A percentile compares a stretch with the other conserved stretches of the same genome.
These are phyloP conservation scores for Cephus nigrinus DNA, from an alignment of 2,888 invertebrate genomes.

Conservation along the genomic window DNA sequence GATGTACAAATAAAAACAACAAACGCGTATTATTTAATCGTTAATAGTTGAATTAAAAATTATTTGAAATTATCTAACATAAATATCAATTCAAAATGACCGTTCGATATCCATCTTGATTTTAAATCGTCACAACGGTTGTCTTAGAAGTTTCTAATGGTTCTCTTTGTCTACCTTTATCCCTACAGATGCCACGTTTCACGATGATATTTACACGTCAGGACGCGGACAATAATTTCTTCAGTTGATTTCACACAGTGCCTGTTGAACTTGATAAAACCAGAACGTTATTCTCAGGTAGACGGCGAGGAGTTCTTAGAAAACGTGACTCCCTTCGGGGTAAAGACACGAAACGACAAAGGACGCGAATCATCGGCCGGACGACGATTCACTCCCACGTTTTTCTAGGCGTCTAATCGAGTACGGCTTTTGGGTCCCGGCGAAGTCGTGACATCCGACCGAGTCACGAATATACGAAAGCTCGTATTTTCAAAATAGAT, in stretches of 20 bases:
- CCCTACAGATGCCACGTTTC: not conserved
- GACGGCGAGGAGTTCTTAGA: not conserved
- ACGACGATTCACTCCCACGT: not conserved
- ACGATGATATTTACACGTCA: not conserved
- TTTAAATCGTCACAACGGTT: not conserved
- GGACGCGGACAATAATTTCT: not conserved
- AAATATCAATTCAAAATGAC: not conserved
- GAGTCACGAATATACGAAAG: slow-evolving; percentile 12
- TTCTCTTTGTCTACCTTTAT: not conserved
- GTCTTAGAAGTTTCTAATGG: not conserved
- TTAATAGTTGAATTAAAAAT: not conserved
- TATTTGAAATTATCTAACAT: not conserved
- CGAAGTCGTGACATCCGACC: slow-evolving; percentile 10
- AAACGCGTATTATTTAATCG: not conserved
- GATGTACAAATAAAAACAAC: not conserved
- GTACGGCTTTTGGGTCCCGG: not conserved
- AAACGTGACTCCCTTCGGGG: not conserved
- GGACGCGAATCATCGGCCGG: slow-evolving; percentile 1
- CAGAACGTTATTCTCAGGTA: not conserved
- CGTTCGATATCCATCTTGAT: not conserved
- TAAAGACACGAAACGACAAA: not conserved
- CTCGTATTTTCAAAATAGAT: not conserved
- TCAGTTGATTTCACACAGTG: not conserved
- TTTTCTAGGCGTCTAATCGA: not conserved
- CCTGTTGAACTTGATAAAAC: not conserved